These are phyloP conservation scores for Campopleginae sp. DNA, from an alignment of 2,888 invertebrate genomes.

Conservation along the genomic window DNA sequence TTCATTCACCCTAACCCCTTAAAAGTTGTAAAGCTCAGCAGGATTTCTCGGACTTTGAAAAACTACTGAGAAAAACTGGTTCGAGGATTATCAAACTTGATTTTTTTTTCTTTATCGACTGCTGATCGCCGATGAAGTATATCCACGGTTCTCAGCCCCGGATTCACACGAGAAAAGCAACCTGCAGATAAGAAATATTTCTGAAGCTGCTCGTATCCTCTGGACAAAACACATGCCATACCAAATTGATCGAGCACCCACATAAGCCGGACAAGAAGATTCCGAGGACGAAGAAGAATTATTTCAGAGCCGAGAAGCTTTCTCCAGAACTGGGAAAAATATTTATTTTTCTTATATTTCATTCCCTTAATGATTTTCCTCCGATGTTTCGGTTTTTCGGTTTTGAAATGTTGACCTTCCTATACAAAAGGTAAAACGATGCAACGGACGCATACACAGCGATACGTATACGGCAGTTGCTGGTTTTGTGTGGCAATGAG, in stretches of 20 bases:
- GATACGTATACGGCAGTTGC: background rate
- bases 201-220: background rate
- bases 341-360: background rate
- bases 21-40: slow-evolving; percentile 11
- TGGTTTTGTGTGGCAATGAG: background rate
- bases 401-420: background rate
- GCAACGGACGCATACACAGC: background rate
- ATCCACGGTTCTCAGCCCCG: background rate
- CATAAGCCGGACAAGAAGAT: background rate
- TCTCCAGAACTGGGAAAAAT: background rate
- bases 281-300: background rate
- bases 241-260: background rate
- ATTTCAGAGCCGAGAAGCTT: background rate
- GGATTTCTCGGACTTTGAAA: slow-evolving; percentile 38
- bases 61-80: background rate
- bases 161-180: background rate
- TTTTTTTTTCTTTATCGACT: slow-evolving; percentile 31
- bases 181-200: background rate
- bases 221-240: too few relatives aligned
- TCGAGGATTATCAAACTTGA: slow-evolving; percentile 46
- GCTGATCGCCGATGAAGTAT: background rate
- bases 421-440: background rate
- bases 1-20: background rate
- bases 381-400: background rate
- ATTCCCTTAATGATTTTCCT: background rate